Base-by-base conservation (phyloP, 2,797 vertebrate species). In the Neostethus bicornis region DNA sequence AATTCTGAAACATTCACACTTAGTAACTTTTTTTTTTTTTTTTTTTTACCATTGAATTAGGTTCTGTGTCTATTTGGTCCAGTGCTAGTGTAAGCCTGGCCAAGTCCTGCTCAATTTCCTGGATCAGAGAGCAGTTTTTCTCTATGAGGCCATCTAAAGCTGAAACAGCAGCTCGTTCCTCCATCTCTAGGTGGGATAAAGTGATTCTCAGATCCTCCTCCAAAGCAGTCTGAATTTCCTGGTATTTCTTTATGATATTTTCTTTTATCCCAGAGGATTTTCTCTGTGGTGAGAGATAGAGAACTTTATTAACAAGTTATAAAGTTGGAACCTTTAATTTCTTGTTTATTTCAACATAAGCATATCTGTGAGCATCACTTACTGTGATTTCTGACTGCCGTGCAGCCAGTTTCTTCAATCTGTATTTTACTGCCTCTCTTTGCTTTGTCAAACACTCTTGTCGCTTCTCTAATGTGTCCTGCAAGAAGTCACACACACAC, bases 31-130 rank as follows among this genome's bases (percentile, higher is more conserved):
- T 26, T 9, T 37, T 5, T 45, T n/a, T 44, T 26, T 17, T 5
- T 23, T 59, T 48, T 4, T 23, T 72, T 73, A 89, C 89, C 84
- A 42, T 68, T 41, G 56, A 29, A 12, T 87, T 55, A 4, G 67
- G 35, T 13, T 80, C 64, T 12, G 37, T 46, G 49, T 80, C 46
- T 0, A 5, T 61, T 39, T 79, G 75, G 12, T 81, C 73, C 60
- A 84, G 48, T 1, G 70, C 47, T 25, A 78, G 51, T 2, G 52
- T 65, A 50, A 89, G 82, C 66, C 84, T 79, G 24, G 81, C 76
- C 65, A 93, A 77, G 21, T 91, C 85, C 70, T 85, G 89, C 48
- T 92, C 91, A 31, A 92, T 86, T 37, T 91, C 83, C 66, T 90
- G 89, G n/a, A 89, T 85, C 0, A 92, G 64, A n/a, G 73, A 72